Evolutionary conservation across 1,140 invertebrate genomes (phyloP), one percentile per base, ranked within the genome.

Genomic region (Chelonus insularis): DNA sequence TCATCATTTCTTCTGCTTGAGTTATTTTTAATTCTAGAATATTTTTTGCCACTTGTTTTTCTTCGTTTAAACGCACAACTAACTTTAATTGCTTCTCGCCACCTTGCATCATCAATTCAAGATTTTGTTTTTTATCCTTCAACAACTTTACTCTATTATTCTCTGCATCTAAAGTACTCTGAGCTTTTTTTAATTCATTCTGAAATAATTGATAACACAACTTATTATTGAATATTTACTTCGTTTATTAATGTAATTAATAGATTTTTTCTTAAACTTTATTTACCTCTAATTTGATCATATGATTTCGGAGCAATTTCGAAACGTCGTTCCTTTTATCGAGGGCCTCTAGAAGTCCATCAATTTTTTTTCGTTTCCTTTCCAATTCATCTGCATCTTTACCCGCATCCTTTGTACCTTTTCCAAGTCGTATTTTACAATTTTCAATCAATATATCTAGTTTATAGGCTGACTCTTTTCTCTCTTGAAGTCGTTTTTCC

Each of bases 31-130:
- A 76, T 51, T 84, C 72, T 61, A 88, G 62, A 23, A 89, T 79
- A 68, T 86, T 88, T 63, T 88, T 85, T 29, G 88, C 84, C 1
- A 89, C 86, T 56, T 86, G 84, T 63, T 75, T 74, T 45, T 84
- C 81, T 14, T 88, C 84, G 50, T 76, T 75, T 23, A 72, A 60
- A 55, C 75, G 56, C 62, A 77, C 74, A 11, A 72, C 63, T 16
- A 61, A 62, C 73, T 73, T 78, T 60, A 87, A 23, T 74, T 83
- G 78, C 66, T 87, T 88, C 32, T 85, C 76, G 1, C 83, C 84
- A 32, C 84, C 85, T 58, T 88, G 83, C 54, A 81, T 74, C 9
- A 74, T 61, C 60, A 82, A 70, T 54, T 39, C 61, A 56, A 78
- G 50, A 56, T 84, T 77, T 63, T 84, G 77, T 34, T 84, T 77